Evolutionary conservation across 2,113 vertebrate genomes (phyloP).

Genomic region (Esox niger): DNA sequence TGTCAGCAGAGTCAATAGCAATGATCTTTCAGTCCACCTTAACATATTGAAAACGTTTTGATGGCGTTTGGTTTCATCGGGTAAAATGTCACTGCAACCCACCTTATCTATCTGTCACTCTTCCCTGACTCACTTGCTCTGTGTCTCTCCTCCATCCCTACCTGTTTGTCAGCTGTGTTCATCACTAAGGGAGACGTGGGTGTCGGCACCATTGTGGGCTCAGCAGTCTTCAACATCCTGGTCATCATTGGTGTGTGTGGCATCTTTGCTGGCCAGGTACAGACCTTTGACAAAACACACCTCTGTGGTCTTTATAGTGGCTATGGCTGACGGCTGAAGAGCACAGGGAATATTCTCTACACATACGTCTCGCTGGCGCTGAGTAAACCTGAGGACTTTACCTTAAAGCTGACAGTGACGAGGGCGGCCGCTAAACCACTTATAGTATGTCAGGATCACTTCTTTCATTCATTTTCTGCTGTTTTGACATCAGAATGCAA

Average conservation of each 20-base stretch:
- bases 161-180: constrained; percentile 78
- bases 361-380: too few relatives aligned
- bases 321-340: too few relatives aligned
- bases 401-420: too few relatives aligned
- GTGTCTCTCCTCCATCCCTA: too few relatives aligned
- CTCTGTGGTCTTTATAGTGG: neutral
- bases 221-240: constrained; percentile 78
- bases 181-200: constrained; percentile 77
- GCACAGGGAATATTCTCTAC: too few relatives aligned
- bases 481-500: too few relatives aligned
- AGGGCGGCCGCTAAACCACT: too few relatives aligned
- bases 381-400: too few relatives aligned
- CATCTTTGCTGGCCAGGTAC: constrained; percentile 74
- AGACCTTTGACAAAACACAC: neutral
- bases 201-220: constrained; percentile 77
- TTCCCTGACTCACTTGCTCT: too few relatives aligned
- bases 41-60: neutral
- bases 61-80: neutral
- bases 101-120: constrained; percentile 10
- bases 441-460: too few relatives aligned
- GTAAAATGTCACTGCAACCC: neutral
- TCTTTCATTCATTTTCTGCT: too few relatives aligned
- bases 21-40: neutral
- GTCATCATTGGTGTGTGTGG: constrained; percentile 78
- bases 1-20: constrained; percentile 45